phyloP scores from a whole-genome alignment of 2,797 vertebrate genomes.

The Miopithecus talapoin region DNA sequence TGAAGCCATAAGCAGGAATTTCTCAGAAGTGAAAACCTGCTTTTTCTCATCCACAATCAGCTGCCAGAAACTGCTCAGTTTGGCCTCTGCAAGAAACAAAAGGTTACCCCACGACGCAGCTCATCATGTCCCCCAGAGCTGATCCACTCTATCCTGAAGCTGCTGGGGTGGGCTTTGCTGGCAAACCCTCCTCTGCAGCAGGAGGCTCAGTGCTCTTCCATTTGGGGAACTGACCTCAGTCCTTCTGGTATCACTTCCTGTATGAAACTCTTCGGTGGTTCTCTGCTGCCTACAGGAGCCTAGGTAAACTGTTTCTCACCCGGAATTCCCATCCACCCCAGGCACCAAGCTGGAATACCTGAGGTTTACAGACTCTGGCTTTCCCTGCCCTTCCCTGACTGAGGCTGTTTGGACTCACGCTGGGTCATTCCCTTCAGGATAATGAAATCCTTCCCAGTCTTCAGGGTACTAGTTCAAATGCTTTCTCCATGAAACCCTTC shows the following conservation, averaged over 20 bases:
- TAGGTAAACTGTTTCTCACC: background rate
- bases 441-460: background rate
- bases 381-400: background rate
- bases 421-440: background rate
- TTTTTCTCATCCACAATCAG: slow-evolving; percentile 96
- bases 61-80: slow-evolving; percentile 93
- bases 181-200: background rate
- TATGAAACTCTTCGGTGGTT: background rate
- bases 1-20: slow-evolving; percentile 93
- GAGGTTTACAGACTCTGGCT: background rate
- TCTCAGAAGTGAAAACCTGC: slow-evolving; percentile 95
- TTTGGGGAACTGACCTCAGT: background rate
- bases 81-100: slow-evolving; percentile 87
- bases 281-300: background rate
- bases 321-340: background rate
- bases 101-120: background rate
- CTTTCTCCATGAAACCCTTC: background rate
- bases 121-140: background rate
- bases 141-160: background rate
- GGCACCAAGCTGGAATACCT: background rate
- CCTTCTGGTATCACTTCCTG: background rate
- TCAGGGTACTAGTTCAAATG: background rate
- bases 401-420: background rate
- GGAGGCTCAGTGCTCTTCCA: background rate
- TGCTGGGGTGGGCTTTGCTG: background rate